Conservation (phyloP, 2,888 invertebrate species). For the Coelinius sp. region DNA sequence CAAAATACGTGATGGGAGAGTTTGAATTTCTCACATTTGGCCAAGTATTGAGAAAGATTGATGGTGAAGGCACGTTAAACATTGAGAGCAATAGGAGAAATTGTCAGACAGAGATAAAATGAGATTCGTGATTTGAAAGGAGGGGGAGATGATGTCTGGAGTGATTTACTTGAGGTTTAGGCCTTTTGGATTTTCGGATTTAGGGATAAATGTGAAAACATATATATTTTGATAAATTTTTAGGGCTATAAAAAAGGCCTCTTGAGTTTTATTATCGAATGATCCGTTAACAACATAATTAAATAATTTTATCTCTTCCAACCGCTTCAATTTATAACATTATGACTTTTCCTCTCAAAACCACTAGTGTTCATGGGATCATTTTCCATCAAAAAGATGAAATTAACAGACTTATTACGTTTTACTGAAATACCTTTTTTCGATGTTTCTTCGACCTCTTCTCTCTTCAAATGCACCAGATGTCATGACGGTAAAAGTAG, state of each 20-base stretch:
- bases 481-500: no score
- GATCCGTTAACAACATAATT: no score
- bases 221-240: no score
- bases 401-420: background rate
- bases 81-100: background rate
- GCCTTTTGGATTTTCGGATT: background rate
- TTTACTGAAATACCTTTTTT: background rate
- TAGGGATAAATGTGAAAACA: background rate
- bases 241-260: no score
- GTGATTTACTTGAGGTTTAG: background rate
- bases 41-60: slow-evolving; percentile 50
- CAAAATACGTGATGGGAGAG: slow-evolving; percentile 14
- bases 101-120: background rate
- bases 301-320: no score
- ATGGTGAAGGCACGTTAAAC: slow-evolving; percentile 54
- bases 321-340: no score
- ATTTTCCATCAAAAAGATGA: background rate
- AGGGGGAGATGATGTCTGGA: background rate
- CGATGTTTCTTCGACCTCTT: background rate
- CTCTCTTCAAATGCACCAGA: background rate
- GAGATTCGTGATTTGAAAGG: background rate
- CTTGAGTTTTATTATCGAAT: no score
- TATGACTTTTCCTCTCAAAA: no score
- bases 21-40: background rate
- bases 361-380: background rate